Percentiles rank a stretch among this genome's conserved stretches.
These are phyloP conservation scores for Girardinichthys multiradiatus DNA, from an alignment of 2,113 vertebrate species.

Conservation along the genomic window DNA sequence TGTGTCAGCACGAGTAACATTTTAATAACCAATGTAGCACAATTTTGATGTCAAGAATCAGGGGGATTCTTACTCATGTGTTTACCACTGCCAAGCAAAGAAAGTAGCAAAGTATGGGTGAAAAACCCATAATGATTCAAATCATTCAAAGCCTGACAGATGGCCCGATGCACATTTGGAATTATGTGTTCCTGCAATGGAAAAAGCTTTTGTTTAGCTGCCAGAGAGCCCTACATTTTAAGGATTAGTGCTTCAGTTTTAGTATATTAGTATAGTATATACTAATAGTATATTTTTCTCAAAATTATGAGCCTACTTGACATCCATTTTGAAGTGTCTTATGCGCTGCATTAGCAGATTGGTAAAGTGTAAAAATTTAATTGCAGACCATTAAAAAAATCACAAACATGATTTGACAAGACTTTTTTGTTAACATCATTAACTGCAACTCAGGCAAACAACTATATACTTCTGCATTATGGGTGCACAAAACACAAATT, in stretches of 20 bases:
- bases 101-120: conserved; percentile 8
- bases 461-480: not conserved
- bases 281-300: too few relatives aligned
- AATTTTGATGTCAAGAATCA: too few relatives aligned
- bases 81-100: conserved; percentile 20
- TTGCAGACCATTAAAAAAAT: not conserved
- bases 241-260: not conserved
- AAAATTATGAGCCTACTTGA: not conserved
- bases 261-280: too few relatives aligned
- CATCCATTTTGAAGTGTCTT: not conserved
- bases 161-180: not conserved
- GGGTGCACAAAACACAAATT: not conserved
- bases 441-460: too few relatives aligned
- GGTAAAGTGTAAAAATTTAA: not conserved
- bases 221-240: conserved; percentile 9
- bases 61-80: too few relatives aligned
- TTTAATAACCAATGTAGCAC: conserved; percentile 15
- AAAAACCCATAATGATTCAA: conserved; percentile 6
- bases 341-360: not conserved
- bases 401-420: too few relatives aligned
- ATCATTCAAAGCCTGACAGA: not conserved
- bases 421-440: too few relatives aligned
- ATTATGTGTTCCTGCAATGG: conserved; percentile 10
- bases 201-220: conserved; percentile 16
- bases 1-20: conserved; percentile 45